Percentiles rank a stretch among this genome's conserved stretches.
Conservation (phyloP, 2,113 vertebrate species). For the Stictonetta naevosa region DNA sequence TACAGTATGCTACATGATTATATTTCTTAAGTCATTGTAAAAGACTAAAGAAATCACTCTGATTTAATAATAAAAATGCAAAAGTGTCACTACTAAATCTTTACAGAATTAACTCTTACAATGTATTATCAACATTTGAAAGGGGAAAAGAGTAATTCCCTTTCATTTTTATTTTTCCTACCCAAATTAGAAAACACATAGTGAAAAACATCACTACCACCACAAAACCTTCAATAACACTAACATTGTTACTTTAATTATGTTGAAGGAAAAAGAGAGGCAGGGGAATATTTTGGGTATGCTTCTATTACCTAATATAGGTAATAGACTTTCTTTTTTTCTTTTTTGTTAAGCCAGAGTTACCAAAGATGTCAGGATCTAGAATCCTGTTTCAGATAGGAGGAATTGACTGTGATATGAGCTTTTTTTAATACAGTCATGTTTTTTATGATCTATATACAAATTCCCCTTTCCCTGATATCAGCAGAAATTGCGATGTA, state of each 20-base stretch:
- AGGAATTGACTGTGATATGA: not conserved
- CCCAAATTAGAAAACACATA: slow-evolving; percentile 10
- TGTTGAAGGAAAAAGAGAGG: not conserved
- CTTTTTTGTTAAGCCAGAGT: too few relatives aligned
- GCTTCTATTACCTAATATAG: not conserved
- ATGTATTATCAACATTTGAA: not conserved
- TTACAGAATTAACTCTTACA: not conserved
- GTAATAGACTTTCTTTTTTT: not conserved
- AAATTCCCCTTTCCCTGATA: not conserved
- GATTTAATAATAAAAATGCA: slow-evolving; percentile 13
- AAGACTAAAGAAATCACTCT: not conserved
- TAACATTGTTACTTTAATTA: not conserved
- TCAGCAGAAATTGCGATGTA: not conserved
- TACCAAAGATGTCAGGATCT: not conserved
- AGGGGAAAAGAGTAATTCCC: not conserved
- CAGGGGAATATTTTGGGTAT: not conserved
- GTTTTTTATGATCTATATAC: not conserved
- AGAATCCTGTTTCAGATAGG: not conserved
- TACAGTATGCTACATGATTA: not conserved
- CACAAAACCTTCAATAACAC: not conserved
- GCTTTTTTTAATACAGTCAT: fast-evolving
- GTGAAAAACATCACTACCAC: not conserved
- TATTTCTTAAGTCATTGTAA: slow-evolving; percentile 62
- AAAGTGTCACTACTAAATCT: not conserved
- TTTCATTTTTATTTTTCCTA: not conserved